Conservation (phyloP, 2,113 vertebrate species). For the Bufo gargarizans region DNA sequence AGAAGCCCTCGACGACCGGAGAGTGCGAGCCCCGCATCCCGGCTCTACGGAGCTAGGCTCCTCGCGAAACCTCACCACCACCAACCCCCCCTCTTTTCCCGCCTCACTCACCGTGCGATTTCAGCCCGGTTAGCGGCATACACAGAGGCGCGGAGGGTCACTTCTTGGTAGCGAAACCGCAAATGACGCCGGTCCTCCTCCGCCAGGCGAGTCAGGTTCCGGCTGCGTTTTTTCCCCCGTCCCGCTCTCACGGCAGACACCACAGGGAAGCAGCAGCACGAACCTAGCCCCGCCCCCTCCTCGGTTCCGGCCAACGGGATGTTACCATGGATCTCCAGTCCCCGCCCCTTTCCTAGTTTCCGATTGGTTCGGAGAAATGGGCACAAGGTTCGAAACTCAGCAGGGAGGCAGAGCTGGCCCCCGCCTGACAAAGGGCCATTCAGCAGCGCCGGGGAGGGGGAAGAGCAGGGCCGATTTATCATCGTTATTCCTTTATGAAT, state of each 20-base stretch:
- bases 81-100: background rate
- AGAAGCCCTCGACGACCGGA: background rate
- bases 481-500: no score
- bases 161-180: background rate
- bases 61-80: background rate
- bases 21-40: background rate
- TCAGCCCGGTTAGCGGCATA: constrained; percentile 37
- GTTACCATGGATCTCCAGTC: background rate
- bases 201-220: background rate
- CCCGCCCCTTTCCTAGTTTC: background rate
- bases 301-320: background rate
- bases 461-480: no score
- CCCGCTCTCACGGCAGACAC: constrained; percentile 59
- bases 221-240: constrained; percentile 58
- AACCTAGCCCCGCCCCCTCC: background rate
- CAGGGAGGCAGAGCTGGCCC: constrained; percentile 38
- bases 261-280: background rate
- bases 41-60: background rate
- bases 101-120: background rate
- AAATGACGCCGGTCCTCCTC: background rate
- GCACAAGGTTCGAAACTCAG: constrained; percentile 58
- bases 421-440: background rate
- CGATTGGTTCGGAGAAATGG: constrained; percentile 54
- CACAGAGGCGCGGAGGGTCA: background rate
- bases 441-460: no score